Base-by-base conservation (phyloP, 2,888 invertebrate species). In the Lithophane socia region DNA sequence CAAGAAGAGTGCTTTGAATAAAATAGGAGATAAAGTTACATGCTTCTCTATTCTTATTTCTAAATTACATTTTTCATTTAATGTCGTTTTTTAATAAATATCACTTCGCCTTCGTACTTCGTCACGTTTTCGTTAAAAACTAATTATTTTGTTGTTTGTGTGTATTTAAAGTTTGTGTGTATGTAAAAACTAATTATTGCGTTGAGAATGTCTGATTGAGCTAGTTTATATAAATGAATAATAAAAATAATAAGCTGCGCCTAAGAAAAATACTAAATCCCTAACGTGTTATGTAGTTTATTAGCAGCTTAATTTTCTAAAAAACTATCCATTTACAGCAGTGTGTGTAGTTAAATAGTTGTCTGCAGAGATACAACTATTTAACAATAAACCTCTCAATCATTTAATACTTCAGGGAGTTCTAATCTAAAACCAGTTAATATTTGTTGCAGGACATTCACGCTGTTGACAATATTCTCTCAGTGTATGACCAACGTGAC, bases 401-500 rank as follows among this genome's bases (percentile, higher is more conserved):
- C 2, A 54, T 29, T 8, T 61, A 10, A n/a, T 56, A 16, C 3
- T 54, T 60, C 13, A 67, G 10, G 2, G 0, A 12, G 18, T 18
- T 16, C 3, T 18, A 13, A 13, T 54, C 10, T 66, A 21, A 21
- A 71, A 13, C 2, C 13, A 49, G 9, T 66, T 29, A 42, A 16
- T 56, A 10, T 68, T 88, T 88, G 78, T 92, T 92, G 0, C 95
- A 98, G 98, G 87, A 98, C 98, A 0, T 98, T 98, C 81, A 94
- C 97, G 1, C 96, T 98, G 94, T 95, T 99, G 89, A 98, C 98
- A 0, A 91, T 98, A 71, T 98, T 98, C 93, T 98, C 98, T 0
- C 98, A 98, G 94, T 97, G 98, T 88, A 96, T 98, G 96, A 97
- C 97, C 0, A 97, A 98, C 83, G 97, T 98, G 42, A 94, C 94